Percentiles rank a stretch among this genome's conserved stretches.
phyloP scores from a whole-genome alignment of 2,888 invertebrate species.

The Cosmorhoe ocellata region DNA sequence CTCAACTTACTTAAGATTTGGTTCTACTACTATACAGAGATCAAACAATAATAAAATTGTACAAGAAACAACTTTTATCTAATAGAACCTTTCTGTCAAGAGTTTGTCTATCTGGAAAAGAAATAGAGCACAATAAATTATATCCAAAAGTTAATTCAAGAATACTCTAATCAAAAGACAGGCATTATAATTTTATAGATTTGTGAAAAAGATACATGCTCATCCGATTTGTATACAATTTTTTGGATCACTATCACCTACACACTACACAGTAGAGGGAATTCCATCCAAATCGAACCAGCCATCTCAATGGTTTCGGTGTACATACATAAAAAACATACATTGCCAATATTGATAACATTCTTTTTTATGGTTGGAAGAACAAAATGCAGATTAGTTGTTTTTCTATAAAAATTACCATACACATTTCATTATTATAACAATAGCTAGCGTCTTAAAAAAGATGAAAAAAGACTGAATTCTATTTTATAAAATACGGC shows the following conservation, averaged over 20 bases:
- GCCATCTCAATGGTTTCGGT: neutral
- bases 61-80: constrained; percentile 37
- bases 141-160: too few species aligned
- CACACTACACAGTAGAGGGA: neutral
- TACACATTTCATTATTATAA: constrained; percentile 78
- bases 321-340: neutral
- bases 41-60: constrained; percentile 61
- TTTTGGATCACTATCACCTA: neutral
- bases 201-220: neutral
- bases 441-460: constrained; percentile 81
- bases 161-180: neutral
- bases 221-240: neutral
- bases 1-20: constrained; percentile 59
- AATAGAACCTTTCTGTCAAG: too few species aligned
- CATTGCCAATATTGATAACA: neutral
- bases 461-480: constrained; percentile 80
- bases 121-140: too few species aligned
- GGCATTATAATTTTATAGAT: neutral
- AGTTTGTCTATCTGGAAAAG: too few species aligned
- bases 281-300: neutral
- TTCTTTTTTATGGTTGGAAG: constrained; percentile 26
- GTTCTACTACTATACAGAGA: constrained; percentile 71
- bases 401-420: constrained; percentile 77
- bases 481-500: constrained; percentile 81
- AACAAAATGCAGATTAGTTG: constrained; percentile 77